Evolutionary conservation across 2,888 invertebrate genomes (phyloP), one percentile per base, ranked within the genome.

Genomic region (Amphipyra tragopoginis): DNA sequence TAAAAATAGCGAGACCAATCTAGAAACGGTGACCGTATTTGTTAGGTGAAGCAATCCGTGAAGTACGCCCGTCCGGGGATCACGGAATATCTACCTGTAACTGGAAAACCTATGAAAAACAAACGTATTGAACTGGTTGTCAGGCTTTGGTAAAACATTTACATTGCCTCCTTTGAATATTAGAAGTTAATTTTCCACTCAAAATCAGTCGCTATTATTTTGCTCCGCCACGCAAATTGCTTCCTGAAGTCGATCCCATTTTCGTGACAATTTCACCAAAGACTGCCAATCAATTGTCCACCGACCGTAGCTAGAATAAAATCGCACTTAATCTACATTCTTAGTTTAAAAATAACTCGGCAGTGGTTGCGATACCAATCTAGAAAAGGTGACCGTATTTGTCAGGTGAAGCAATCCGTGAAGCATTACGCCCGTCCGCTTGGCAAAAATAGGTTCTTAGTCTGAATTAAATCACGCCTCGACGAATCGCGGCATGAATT

Each of bases 381-480:
- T 58, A 39, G 29, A 64, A 62, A 51, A 38, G 50, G 11, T 33
- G 14, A 38, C 40, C 9, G 33, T 51, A 56, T 71, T 71, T 56
- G 45, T 65, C 36, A 55, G 48, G 65, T 36, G 47, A 49, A 69
- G 61, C 48, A 62, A 59, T 26, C 67, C 65, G 54, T 75, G 48
- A 67, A 64, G 34, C 52, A 57, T 65, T 72, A 72, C 44, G 49
- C 58, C 59, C 49, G 49, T 66, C 59, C 52, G 43, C 59, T 55
- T 54, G 44, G 45, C 51, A 66, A 66, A 72, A 73, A 76, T 63
- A 42, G 43, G 53, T 49, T 54, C 57, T 54, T 65, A 59, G 59
- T 61, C 58, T 52, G 52, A 79, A 82, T 81, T 74, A 74, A 83
- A 82, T 83, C 82, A 75, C 77, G 77, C 72, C 65, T 65, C 65